Evolutionary conservation across 2,113 vertebrate species (phyloP), one percentile per base, ranked within the genome.

Genomic region (Pseudopipra pipra): DNA sequence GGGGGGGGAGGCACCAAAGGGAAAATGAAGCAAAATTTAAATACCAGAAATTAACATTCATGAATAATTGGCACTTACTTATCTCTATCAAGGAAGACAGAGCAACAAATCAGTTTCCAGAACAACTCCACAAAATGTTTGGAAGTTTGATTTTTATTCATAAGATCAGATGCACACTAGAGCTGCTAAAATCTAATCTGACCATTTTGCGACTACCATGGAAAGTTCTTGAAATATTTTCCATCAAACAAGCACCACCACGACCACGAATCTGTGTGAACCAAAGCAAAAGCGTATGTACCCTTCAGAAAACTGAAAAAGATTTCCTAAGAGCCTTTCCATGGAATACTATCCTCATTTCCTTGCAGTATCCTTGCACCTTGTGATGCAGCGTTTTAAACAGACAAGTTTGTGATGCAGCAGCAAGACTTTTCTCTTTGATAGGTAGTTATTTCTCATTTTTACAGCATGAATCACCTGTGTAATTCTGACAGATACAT

Each of bases 371-470:
- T 15, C 72, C 68, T 85, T n/a, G 14, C 39, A 76, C 61, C 81
- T 91, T 94, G 87, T 14, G 25, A 93, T 84, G 90, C 78, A 94
- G 80, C 12, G 41, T 71, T 96, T 95, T 46, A 70, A 93, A 59
- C 52, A 44, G 7, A 33, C 76, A 96, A 94, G 79, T 97, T 96
- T 97, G 83, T 79, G 92, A 97, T 95, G 92, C 97, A 95, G 95
- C 94, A 97, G 95, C 85, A 89, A 58, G 21, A 84, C 72, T 91
- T 96, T 79, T n/a, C 72, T 72, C 93, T n/a, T 58, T 46, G 86
- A 87, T 79, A 92, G 85, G 82, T 35, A 92, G 65, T 62, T 93
- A 77, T 81, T 71, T 58, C 55, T 59, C 51, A 17, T 73, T 91
- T 91, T 72, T 59, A 25, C 76, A 66, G 87, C 65, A 56, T 14